phyloP scores from a whole-genome alignment of 2,888 invertebrate genomes.

The Cheilosia variabilis region DNA sequence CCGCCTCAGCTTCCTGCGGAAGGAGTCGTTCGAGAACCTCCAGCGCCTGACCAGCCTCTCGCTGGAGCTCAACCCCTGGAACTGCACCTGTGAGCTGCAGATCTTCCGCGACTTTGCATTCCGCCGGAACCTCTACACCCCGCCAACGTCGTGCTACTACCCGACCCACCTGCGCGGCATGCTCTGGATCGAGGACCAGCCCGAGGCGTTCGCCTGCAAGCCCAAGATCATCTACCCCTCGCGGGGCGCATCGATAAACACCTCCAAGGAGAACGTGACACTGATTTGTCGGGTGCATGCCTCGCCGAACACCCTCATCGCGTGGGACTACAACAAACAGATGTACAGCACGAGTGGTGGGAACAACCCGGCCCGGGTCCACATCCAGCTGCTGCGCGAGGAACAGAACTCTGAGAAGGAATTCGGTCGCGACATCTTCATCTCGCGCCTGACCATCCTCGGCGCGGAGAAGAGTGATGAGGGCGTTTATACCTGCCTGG shows the following conservation, averaged over 20 bases:
- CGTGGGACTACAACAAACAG: slow-evolving; percentile 88
- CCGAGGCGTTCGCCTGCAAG: slow-evolving; percentile 91
- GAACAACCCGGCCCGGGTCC: slow-evolving; percentile 77
- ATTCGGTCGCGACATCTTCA: slow-evolving; percentile 79
- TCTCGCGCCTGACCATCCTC: slow-evolving; percentile 86
- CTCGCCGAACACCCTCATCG: slow-evolving; percentile 90
- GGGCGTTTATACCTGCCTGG: slow-evolving; percentile 91
- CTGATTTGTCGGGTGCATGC: slow-evolving; percentile 90
- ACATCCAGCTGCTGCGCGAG: slow-evolving; percentile 80
- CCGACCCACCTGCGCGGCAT: slow-evolving; percentile 89
- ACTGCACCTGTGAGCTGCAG: slow-evolving; percentile 93
- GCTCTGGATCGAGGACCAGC: slow-evolving; percentile 88
- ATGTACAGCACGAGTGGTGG: slow-evolving; percentile 74
- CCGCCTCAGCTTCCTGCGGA: slow-evolving; percentile 87
- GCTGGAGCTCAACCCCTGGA: slow-evolving; percentile 93
- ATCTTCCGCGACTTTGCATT: slow-evolving; percentile 91
- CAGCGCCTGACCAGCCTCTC: slow-evolving; percentile 89
- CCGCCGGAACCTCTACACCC: slow-evolving; percentile 89
- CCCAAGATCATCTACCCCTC: slow-evolving; percentile 89
- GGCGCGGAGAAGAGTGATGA: slow-evolving; percentile 87
- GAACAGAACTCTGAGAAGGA: slow-evolving; percentile 81
- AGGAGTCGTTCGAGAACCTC: slow-evolving; percentile 87
- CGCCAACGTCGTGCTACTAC: slow-evolving; percentile 89
- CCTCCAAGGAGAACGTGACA: slow-evolving; percentile 88
- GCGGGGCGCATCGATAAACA: slow-evolving; percentile 85